Conservation (phyloP, 2,113 vertebrate species). For the Zootoca vivipara region DNA sequence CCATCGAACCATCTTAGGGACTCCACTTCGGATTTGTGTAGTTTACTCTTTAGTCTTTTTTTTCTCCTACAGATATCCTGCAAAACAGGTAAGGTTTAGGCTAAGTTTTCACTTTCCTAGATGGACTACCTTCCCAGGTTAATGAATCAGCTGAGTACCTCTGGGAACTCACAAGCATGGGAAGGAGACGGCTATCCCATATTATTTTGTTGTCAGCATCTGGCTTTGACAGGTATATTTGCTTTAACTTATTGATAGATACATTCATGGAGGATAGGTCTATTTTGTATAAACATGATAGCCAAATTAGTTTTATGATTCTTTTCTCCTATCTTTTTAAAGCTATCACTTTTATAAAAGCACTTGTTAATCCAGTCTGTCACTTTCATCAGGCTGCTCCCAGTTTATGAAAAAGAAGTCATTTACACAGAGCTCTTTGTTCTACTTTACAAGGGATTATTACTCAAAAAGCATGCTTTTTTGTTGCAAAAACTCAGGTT, state of each 20-base stretch:
- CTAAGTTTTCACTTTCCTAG: too few relatives aligned
- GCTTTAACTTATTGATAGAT: background rate
- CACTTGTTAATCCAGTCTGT: too few relatives aligned
- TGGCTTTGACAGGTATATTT: background rate
- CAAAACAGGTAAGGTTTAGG: too few relatives aligned
- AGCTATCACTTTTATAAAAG: background rate
- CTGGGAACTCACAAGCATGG: background rate
- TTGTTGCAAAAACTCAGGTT: background rate
- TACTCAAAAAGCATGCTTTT: background rate
- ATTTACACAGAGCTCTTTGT: background rate
- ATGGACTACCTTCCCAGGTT: too few relatives aligned
- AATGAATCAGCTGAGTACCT: background rate
- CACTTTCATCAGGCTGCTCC: background rate
- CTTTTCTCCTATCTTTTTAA: background rate
- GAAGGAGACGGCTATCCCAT: too few relatives aligned
- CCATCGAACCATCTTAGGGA: too few relatives aligned
- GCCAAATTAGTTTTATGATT: background rate
- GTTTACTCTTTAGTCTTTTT: too few relatives aligned
- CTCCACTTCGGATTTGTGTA: too few relatives aligned
- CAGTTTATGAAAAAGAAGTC: background rate
- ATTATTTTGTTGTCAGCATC: background rate
- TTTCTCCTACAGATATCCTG: too few relatives aligned
- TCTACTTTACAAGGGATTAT: background rate
- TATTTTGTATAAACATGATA: background rate
- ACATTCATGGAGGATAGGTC: background rate